A percentile compares a stretch with the other conserved stretches of the same genome.
Conservation (phyloP, 2,113 vertebrate species). For the Brienomyrus brachyistius region DNA sequence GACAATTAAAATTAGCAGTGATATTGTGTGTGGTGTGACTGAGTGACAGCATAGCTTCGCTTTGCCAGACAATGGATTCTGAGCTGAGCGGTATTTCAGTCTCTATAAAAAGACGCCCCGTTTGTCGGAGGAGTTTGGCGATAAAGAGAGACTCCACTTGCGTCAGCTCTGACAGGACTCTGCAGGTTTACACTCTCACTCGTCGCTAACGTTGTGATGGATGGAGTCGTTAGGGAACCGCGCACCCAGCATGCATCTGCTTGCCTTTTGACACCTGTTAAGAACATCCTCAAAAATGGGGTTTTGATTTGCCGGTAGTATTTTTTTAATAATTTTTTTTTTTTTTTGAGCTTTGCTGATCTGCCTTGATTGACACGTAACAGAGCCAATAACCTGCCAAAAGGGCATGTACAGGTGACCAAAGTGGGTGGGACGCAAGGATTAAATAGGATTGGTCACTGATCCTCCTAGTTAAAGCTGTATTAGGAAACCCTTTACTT, state of each 20-base stretch:
- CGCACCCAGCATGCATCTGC: background rate
- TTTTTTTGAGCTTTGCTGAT: background rate
- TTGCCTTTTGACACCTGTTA: background rate
- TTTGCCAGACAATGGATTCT: background rate
- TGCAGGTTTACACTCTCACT: background rate
- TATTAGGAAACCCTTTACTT: background rate
- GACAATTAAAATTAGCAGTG: background rate
- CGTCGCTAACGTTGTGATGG: background rate
- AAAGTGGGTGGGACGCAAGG: background rate
- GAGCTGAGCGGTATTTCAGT: background rate
- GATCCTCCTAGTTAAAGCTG: background rate
- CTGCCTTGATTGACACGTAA: background rate
- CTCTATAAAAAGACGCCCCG: background rate
- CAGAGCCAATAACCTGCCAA: background rate
- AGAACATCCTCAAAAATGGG: background rate
- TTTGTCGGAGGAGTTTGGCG: background rate
- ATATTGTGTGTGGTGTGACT: background rate
- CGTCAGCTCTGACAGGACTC: background rate
- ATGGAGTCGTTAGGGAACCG: background rate
- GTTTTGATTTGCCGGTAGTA: background rate
- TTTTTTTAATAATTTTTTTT: background rate
- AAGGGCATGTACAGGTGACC: background rate
- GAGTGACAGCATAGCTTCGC: background rate
- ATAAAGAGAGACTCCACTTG: background rate
- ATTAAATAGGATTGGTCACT: background rate